phyloP scores from a whole-genome alignment of 2,113 vertebrate genomes.

The Nicator chloris region DNA sequence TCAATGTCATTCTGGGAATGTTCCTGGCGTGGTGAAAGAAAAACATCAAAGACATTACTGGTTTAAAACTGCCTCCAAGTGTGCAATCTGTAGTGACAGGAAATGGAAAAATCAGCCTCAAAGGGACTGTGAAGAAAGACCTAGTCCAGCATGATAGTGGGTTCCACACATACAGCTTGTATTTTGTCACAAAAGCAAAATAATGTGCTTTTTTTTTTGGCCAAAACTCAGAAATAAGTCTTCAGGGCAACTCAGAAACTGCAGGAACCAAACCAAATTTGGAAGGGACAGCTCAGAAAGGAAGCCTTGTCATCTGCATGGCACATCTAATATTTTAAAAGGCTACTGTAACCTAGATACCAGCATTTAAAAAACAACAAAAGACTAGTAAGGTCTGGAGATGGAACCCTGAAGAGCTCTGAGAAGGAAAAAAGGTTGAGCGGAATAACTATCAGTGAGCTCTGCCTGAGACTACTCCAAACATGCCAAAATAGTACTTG shows the following conservation, averaged over 20 bases:
- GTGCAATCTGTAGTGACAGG: constrained; percentile 65
- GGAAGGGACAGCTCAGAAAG: constrained; percentile 40
- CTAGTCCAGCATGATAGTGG: constrained; percentile 6
- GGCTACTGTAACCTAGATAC: constrained; percentile 27
- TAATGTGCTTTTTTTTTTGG: constrained; percentile 44
- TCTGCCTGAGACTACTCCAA: constrained; percentile 17
- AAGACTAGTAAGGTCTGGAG: constrained; percentile 31
- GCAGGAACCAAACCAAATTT: background rate
- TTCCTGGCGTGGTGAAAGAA: constrained; percentile 60
- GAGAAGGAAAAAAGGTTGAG: background rate
- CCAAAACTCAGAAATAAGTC: constrained; percentile 22
- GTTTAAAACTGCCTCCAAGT: constrained; percentile 68
- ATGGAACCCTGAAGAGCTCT: constrained; percentile 2
- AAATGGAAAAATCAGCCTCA: constrained; percentile 68
- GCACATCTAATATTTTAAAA: constrained; percentile 53
- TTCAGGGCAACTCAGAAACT: constrained; percentile 11
- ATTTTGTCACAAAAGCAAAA: constrained; percentile 14
- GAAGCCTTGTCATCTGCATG: constrained; percentile 33
- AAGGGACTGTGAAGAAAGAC: constrained; percentile 46
- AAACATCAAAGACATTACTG: constrained; percentile 69
- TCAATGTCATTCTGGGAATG: constrained; percentile 66
- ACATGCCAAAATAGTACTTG: constrained; percentile 12
- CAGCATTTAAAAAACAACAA: constrained; percentile 41
- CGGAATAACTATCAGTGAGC: background rate
- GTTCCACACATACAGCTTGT: background rate